A percentile compares a stretch with the other conserved stretches of the same genome.
Evolutionary conservation across 2,888 invertebrate genomes (phyloP).

Genomic region (Sesamia inferens): DNA sequence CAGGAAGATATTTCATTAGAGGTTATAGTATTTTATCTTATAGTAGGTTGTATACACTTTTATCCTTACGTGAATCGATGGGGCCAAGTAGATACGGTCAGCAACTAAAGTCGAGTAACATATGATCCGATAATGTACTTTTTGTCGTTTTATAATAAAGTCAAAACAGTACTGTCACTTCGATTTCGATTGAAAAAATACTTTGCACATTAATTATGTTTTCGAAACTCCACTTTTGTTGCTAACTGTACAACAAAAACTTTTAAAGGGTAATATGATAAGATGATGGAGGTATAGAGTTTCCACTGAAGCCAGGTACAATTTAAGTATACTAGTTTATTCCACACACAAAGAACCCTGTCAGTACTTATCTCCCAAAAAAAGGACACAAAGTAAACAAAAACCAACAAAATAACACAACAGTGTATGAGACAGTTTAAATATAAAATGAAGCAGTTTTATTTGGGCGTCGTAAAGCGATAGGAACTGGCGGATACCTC

Average conservation of each 20-base stretch:
- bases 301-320: constrained; percentile 1
- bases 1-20: neutral
- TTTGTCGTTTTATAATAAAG: too few species aligned
- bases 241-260: neutral
- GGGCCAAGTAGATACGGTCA: neutral
- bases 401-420: constrained; percentile 41
- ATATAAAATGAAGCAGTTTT: constrained; percentile 59
- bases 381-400: constrained; percentile 39
- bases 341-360: constrained; percentile 16
- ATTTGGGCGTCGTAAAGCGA: constrained; percentile 47
- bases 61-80: neutral
- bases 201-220: too few species aligned
- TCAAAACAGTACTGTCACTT: too few species aligned
- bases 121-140: too few species aligned
- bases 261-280: constrained; percentile 10
- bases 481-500: constrained; percentile 20
- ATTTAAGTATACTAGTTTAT: constrained; percentile 3
- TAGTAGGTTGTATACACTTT: neutral
- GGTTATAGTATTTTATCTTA: neutral
- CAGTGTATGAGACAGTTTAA: constrained; percentile 56
- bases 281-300: neutral
- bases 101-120: too few species aligned
- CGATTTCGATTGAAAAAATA: too few species aligned
- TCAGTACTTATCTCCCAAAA: constrained; percentile 40
- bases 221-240: too few species aligned